Evolutionary conservation across 1,140 invertebrate genomes (phyloP), one percentile per base, ranked within the genome.

Genomic region (Mercenaria mercenaria): DNA sequence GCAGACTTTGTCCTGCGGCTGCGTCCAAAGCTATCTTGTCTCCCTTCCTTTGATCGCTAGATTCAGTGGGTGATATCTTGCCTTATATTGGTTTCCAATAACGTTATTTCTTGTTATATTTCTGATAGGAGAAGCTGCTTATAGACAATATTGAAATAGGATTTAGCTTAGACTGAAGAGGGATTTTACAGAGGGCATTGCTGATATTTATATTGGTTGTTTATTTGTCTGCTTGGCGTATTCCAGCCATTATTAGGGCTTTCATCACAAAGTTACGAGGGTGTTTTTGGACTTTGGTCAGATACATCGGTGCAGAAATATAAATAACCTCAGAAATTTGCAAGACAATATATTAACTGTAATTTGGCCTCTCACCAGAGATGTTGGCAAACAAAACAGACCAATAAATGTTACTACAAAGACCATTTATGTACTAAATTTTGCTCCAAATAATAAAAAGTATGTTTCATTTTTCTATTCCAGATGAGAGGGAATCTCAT

Each of bases 401-500:
- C n/a, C n/a, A n/a, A n/a, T n/a, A n/a, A n/a, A n/a, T n/a, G n/a
- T n/a, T n/a, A n/a, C n/a, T n/a, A n/a, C n/a, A n/a, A n/a, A n/a
- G n/a, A n/a, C n/a, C n/a, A n/a, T n/a, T n/a, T n/a, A n/a, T n/a
- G n/a, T n/a, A n/a, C n/a, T n/a, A n/a, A n/a, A n/a, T n/a, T n/a
- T n/a, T n/a, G n/a, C n/a, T n/a, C n/a, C n/a, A n/a, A n/a, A n/a
- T n/a, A n/a, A n/a, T n/a, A n/a, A n/a, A n/a, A n/a, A n/a, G n/a
- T n/a, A n/a, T n/a, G n/a, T n/a, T n/a, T 47, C 43, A 20, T 79
- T 64, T 41, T 43, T 80, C 20, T 67, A 47, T 79, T 88, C 18
- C 76, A 88, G 76, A 80, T 50, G 56, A 88, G 32, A 64, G 47
- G 56, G 86, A 88, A 29, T n/a, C 61, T 29, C 59, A 81, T 47